These are phyloP conservation scores for Heliconius hermathena DNA, from an alignment of 1,140 invertebrate genomes.

Conservation along the genomic window DNA sequence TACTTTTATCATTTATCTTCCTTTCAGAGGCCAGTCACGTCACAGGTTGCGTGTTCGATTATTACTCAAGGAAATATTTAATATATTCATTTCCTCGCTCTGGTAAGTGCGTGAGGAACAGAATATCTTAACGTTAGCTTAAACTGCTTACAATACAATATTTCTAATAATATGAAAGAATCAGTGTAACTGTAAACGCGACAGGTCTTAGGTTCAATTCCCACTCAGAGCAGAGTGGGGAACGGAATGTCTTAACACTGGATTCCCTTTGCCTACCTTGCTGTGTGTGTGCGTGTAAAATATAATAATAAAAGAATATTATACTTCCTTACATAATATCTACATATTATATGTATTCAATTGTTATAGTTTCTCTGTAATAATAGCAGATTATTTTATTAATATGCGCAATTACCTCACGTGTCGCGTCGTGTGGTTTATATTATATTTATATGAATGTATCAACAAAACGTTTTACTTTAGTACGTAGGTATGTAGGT, in stretches of 20 bases:
- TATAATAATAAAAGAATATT: not conserved
- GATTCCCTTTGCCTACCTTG: too few relatives aligned
- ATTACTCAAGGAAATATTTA: not conserved
- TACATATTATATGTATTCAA: not conserved
- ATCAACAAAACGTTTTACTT: not conserved
- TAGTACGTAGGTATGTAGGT: not conserved
- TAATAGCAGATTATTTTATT: conserved; percentile 1
- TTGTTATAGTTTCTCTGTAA: not conserved
- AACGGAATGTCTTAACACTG: too few relatives aligned
- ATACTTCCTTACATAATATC: not conserved
- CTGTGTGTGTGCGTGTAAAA: too few relatives aligned
- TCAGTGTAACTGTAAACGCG: too few relatives aligned
- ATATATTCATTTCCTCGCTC: too few relatives aligned
- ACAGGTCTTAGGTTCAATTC: too few relatives aligned
- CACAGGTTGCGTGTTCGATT: not conserved
- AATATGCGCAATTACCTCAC: conserved; percentile 26
- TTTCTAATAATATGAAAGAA: too few relatives aligned
- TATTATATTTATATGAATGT: not conserved
- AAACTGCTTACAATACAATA: too few relatives aligned
- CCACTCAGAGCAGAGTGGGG: too few relatives aligned
- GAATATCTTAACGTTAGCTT: too few relatives aligned
- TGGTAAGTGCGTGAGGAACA: too few relatives aligned
- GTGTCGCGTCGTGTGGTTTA: conserved; percentile 16
- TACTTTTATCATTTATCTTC: not conserved
- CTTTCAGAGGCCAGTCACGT: too few relatives aligned